phyloP scores from a whole-genome alignment of 2,888 invertebrate genomes.

The Lucinisca nassula region DNA sequence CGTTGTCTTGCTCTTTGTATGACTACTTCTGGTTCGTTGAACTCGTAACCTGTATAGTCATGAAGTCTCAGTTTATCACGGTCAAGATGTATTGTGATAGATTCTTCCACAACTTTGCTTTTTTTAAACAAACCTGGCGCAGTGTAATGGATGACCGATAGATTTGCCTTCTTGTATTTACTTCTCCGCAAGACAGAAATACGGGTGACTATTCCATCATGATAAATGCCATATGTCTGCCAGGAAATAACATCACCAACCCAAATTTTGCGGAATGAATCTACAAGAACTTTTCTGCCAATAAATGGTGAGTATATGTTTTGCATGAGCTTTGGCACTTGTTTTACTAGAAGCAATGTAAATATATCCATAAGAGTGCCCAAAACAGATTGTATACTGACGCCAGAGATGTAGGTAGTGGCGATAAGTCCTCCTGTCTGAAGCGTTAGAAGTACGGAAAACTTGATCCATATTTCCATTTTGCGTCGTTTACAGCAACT shows the following conservation, averaged over 20 bases:
- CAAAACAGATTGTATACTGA: not conserved
- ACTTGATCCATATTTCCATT: not conserved
- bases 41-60: slow-evolving; percentile 3
- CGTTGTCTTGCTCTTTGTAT: slow-evolving; percentile 39
- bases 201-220: slow-evolving; percentile 34
- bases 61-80: not conserved
- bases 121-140: not conserved
- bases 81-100: not conserved
- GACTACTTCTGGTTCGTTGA: slow-evolving; percentile 28
- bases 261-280: slow-evolving; percentile 1
- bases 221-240: not conserved
- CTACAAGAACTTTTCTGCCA: slow-evolving; percentile 14
- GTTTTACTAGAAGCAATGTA: not conserved
- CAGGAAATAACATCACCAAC: slow-evolving; percentile 32
- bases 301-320: slow-evolving; percentile 31
- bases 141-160: slow-evolving; percentile 30
- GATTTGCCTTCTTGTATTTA: slow-evolving; percentile 8
- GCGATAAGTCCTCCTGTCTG: not conserved
- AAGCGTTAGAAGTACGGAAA: not conserved
- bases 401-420: not conserved
- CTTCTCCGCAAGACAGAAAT: not conserved
- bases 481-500: not conserved
- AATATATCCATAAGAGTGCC: not conserved
- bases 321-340: not conserved
- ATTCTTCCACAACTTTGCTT: slow-evolving; percentile 32